Base-by-base conservation (phyloP, 2,797 vertebrate genomes). In the Liparis tanakae region DNA sequence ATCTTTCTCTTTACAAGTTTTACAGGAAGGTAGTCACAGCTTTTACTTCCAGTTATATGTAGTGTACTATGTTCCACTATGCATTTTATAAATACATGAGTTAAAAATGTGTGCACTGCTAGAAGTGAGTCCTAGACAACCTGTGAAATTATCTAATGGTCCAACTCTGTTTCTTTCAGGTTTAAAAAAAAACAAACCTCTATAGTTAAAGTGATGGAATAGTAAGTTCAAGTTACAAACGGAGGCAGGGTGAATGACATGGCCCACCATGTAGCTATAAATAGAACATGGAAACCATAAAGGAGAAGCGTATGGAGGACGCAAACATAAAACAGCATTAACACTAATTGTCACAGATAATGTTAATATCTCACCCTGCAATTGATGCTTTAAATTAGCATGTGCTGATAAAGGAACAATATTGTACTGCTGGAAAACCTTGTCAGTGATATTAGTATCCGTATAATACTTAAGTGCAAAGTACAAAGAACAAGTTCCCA, bases 221-320 rank as follows among this genome's bases (percentile, higher is more conserved):
- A 80, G 54, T 60, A 70, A 81, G 83, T 79, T 93, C 81, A 82
- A 88, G 85, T 91, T 89, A 90, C 85, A 90, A 84, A 70, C 80
- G 79, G 83, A 84, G 70, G 70, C 70, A 78, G 82, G 79, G 82
- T 67, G 78, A 76, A 82, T 36, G 51, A 70, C 83, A 81, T 58
- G 76, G 80, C 72, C 82, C 67, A 69, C 70, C 59, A 46, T 59
- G 74, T 25, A 62, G 67, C 58, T 92, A 92, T 87, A 86, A 88
- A 91, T 89, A 91, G 85, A 81, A 85, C 80, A 81, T 72, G 76
- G 78, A 73, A 55, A 68, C 70, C 62, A 75, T 74, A 51, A 59
- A 78, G 76, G 71, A 78, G 73, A 86, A 57, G 71, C 54, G 61
- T 51, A 70, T 80, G 58, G 64, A 75, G 73, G 67, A 79, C 75